These are phyloP conservation scores for Drosophila athabasca DNA, from an alignment of 1,140 invertebrate species.

Conservation along the genomic window DNA sequence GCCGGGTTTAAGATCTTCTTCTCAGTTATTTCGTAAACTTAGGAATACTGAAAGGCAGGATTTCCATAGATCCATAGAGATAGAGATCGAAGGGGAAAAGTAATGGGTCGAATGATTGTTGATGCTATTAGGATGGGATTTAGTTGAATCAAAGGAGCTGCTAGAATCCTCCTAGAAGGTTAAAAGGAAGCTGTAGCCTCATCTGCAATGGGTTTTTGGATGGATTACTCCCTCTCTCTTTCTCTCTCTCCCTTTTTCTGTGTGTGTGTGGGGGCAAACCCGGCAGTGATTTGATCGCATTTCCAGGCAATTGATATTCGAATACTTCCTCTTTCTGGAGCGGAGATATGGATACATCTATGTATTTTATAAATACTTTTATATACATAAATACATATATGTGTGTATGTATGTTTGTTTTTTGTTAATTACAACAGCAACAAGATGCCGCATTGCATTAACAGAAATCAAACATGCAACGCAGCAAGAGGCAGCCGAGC, in stretches of 20 bases:
- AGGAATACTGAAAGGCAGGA: too few species aligned
- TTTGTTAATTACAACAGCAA: conserved; percentile 47
- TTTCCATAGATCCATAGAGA: too few species aligned
- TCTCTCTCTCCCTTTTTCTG: too few species aligned
- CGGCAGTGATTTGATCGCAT: conserved; percentile 42
- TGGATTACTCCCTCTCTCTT: too few species aligned
- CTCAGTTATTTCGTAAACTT: too few species aligned
- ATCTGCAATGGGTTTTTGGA: not conserved
- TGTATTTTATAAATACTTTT: not conserved
- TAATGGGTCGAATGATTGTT: too few species aligned
- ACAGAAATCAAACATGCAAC: conserved; percentile 70
- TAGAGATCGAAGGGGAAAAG: too few species aligned
- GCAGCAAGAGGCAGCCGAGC: conserved; percentile 44
- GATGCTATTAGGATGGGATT: too few species aligned
- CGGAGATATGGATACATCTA: conserved; percentile 10
- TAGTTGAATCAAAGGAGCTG: too few species aligned
- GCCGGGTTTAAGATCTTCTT: conserved; percentile 16
- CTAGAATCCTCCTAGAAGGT: too few species aligned
- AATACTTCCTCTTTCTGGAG: conserved; percentile 37
- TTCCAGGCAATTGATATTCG: conserved; percentile 51
- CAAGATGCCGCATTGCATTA: conserved; percentile 74
- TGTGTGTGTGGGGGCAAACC: conserved; percentile 12
- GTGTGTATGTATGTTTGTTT: not conserved
- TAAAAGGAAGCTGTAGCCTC: not conserved
- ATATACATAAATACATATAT: not conserved